Evolutionary conservation across 2,113 vertebrate species (phyloP).

Genomic region (Hippocampus comes): DNA sequence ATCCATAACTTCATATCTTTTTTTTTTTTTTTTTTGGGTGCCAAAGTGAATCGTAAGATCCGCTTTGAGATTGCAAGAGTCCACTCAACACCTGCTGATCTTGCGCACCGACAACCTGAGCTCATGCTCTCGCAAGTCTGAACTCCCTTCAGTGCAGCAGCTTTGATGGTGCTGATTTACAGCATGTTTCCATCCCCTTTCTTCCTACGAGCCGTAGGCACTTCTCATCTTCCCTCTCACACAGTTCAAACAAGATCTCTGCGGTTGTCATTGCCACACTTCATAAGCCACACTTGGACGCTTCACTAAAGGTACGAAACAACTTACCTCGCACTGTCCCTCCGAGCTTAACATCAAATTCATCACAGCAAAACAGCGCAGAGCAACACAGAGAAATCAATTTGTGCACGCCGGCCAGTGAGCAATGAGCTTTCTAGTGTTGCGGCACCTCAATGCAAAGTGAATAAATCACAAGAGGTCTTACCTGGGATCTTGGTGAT

Average conservation of each 20-base stretch:
- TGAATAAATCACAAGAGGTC: conserved; percentile 38
- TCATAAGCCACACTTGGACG: conserved; percentile 25
- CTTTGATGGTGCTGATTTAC: conserved; percentile 28
- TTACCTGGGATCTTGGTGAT: conserved; percentile 60
- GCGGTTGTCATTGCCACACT: conserved; percentile 51
- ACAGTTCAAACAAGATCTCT: conserved; percentile 21
- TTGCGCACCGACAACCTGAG: conserved; percentile 42
- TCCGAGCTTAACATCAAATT: conserved; percentile 30
- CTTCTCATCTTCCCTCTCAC: not conserved
- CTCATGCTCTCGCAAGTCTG: conserved; percentile 39
- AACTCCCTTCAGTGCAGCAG: conserved; percentile 35
- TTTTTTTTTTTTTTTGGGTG: not conserved
- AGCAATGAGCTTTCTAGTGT: conserved; percentile 15
- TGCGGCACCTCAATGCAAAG: conserved; percentile 26
- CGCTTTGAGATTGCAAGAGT: not conserved
- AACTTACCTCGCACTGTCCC: conserved; percentile 34
- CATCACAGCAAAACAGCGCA: conserved; percentile 20
- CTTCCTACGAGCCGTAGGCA: not conserved
- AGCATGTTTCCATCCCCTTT: not conserved
- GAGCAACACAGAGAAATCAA: conserved; percentile 36
- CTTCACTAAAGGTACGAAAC: conserved; percentile 8
- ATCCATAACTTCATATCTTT: not conserved
- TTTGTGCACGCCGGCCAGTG: conserved; percentile 17
- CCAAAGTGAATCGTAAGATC: not conserved
- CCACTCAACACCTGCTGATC: conserved; percentile 44